Evolutionary conservation across 2,888 invertebrate genomes (phyloP).

Genomic region (Cephalotes varians): DNA sequence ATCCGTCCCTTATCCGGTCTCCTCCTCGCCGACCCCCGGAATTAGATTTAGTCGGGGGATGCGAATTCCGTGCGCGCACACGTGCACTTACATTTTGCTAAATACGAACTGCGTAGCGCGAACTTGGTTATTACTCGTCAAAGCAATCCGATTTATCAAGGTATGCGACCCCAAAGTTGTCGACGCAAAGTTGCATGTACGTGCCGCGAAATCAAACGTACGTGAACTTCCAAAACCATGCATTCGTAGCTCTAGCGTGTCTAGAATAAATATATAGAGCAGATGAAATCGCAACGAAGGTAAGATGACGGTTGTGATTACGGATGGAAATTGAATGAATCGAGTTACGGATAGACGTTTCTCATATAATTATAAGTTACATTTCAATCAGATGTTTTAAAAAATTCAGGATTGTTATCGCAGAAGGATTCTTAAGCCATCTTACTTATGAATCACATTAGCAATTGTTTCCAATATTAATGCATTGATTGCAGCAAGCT

Average conservation of each 20-base stretch:
- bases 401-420: not conserved
- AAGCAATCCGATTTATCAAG: conserved; percentile 54
- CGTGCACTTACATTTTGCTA: conserved; percentile 34
- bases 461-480: not conserved
- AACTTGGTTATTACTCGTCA: conserved; percentile 41
- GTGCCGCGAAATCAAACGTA: conserved; percentile 4
- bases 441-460: not conserved
- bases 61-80: not conserved
- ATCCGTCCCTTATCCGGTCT: conserved; percentile 21
- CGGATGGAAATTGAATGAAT: not conserved
- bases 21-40: not conserved
- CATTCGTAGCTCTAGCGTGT: not conserved
- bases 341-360: not conserved
- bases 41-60: conserved; percentile 25
- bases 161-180: conserved; percentile 30
- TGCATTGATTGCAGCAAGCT: not conserved
- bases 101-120: conserved; percentile 3
- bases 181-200: conserved; percentile 10
- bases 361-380: not conserved
- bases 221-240: conserved; percentile 5
- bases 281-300: not conserved
- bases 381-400: not conserved
- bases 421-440: not conserved
- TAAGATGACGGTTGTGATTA: not conserved
- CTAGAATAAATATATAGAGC: conserved; percentile 15